These are phyloP conservation scores for Netelia virgata DNA, from an alignment of 2,888 invertebrate species.

Conservation along the genomic window DNA sequence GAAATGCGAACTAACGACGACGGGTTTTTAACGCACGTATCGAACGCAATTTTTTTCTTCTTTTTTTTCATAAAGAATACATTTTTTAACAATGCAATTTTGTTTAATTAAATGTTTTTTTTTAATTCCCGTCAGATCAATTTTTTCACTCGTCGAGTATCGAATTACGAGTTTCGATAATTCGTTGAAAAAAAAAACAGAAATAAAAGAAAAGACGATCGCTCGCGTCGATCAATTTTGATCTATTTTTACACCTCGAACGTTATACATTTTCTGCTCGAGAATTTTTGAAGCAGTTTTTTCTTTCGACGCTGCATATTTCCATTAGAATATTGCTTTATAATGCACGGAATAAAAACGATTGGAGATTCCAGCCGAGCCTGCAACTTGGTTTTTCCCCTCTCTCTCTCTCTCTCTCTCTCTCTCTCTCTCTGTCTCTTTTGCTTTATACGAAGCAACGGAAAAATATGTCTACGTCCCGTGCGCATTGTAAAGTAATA, in stretches of 20 bases:
- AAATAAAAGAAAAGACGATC: not conserved
- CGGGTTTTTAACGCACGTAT: too few relatives aligned
- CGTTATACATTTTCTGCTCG: not conserved
- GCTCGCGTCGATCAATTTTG: not conserved
- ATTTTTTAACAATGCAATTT: too few relatives aligned
- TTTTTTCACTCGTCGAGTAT: not conserved
- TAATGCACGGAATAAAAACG: constrained; percentile 56
- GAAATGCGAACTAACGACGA: too few relatives aligned
- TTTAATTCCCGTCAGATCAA: too few relatives aligned
- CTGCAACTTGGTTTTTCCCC: not conserved
- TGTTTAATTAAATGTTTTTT: too few relatives aligned
- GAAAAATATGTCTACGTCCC: constrained; percentile 40
- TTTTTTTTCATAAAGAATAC: too few relatives aligned
- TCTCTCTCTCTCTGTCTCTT: not conserved
- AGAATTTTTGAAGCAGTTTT: not conserved
- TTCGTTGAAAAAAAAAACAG: not conserved
- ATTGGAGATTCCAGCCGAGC: constrained; percentile 12
- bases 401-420: not conserved
- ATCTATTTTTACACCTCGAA: not conserved
- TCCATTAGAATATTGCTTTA: constrained; percentile 70
- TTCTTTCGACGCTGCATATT: constrained; percentile 37
- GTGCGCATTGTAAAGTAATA: constrained; percentile 60
- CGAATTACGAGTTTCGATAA: not conserved
- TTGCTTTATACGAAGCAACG: constrained; percentile 23
- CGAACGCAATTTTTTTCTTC: too few relatives aligned